Evolutionary conservation across 2,113 vertebrate genomes (phyloP), one percentile per base, ranked within the genome.

Genomic region (Hassar affinis): DNA sequence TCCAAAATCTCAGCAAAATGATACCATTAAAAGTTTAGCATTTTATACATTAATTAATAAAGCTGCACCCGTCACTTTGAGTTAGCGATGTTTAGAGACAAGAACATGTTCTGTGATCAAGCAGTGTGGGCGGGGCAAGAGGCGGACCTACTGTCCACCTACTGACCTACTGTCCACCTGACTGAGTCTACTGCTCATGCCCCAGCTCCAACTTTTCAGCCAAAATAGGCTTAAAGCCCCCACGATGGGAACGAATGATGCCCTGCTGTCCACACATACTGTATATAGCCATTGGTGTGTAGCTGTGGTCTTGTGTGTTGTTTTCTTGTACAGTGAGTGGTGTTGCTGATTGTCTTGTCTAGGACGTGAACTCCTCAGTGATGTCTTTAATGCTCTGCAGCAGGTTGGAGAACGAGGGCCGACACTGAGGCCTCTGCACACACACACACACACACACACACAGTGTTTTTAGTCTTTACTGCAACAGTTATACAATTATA

Each of bases 361-460:
- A 72, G 2, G 27, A 18, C 1, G 45, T 79, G 12, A 81, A 78
- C 42, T 83, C 89, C 84, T 95, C 93, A 17, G 90, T 91, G 42
- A 95, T 88, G 79, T 92, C 90, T 80, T 88, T 90, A 87, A 97
- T 94, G 0, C 88, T 88, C 47, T 87, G 89, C 80, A 92, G 88
- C 42, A 98, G 89, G 49, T 95, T 92, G 0, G 92, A 91, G 89
- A 98, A 98, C 6, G 92, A 56, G 0, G 96, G 96, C 25, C 96
- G 94, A 75, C 93, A 91, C 82, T 92, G 89, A 56, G 96, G 91
- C 88, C 85, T 96, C 96, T 97, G 85, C 79, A 92, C 90, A 85
- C 89, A 89, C 33, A 84, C 35, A 75, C 66, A 81, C 52, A 81
- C 61, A 62, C 80, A 78, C 71, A 81, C 11, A 72, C 6, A 80